A percentile compares a stretch with the other conserved stretches of the same genome.
phyloP scores from a whole-genome alignment of 2,797 vertebrate genomes.

The Chaetophractus vellerosus region DNA sequence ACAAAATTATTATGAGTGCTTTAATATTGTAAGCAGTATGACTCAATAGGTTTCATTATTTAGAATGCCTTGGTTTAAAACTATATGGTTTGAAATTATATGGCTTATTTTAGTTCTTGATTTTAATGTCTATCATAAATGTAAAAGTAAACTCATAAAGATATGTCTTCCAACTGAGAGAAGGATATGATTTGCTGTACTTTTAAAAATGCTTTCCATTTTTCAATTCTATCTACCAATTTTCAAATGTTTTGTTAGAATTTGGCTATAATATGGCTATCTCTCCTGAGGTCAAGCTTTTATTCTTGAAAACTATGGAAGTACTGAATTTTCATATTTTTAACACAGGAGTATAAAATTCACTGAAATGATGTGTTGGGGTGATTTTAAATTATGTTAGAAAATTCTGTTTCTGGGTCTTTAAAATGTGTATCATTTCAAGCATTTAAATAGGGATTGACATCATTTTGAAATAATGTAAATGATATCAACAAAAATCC shows the following conservation, averaged over 20 bases:
- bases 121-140: neutral
- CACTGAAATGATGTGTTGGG: neutral
- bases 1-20: neutral
- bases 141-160: neutral
- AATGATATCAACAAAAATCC: neutral
- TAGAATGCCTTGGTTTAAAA: neutral
- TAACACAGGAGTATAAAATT: neutral
- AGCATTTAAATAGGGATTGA: neutral
- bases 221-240: neutral
- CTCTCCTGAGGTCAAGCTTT: neutral
- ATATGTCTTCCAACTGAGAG: neutral
- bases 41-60: neutral
- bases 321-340: neutral
- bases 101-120: neutral
- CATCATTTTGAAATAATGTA: neutral
- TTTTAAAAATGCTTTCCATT: neutral
- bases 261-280: neutral
- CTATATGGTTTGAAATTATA: too few relatives aligned
- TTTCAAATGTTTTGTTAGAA: conserved; percentile 31
- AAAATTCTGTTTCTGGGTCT: conserved; percentile 22
- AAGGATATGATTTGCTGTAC: neutral
- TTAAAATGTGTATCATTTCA: neutral
- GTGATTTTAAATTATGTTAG: conserved; percentile 29
- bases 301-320: neutral
- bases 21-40: neutral